These are phyloP conservation scores for Trissonchulus latispiculum DNA, from an alignment of 2,888 invertebrate species.

Conservation along the genomic window DNA sequence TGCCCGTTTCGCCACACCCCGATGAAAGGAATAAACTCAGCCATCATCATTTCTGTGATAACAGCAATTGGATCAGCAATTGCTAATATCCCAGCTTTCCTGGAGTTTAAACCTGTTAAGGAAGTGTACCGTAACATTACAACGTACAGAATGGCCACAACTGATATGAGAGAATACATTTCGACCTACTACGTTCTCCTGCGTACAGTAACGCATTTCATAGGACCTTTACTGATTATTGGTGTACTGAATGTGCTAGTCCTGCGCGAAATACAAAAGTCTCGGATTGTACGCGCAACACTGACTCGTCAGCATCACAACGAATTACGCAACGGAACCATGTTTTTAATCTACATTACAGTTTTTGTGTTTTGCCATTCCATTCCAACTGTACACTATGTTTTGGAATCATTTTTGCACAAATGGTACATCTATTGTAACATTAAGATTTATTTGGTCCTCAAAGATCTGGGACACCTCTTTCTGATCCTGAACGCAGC, in stretches of 20 bases:
- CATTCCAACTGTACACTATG: constrained; percentile 3
- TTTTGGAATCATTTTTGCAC: not conserved
- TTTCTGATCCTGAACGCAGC: not conserved
- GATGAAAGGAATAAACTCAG: not conserved
- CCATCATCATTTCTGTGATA: not conserved
- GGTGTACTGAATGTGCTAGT: not conserved
- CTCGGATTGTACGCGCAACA: not conserved
- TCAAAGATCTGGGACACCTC: constrained; percentile 2
- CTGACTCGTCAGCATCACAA: not conserved
- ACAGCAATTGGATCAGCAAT: not conserved
- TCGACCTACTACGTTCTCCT: not conserved
- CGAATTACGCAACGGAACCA: not conserved
- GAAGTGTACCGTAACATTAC: no score
- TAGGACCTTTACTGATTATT: not conserved
- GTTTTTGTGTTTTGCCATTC: not conserved
- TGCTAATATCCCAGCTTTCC: not conserved
- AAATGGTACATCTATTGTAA: not conserved
- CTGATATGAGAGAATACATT: not conserved
- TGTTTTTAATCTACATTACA: not conserved
- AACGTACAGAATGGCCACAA: no score
- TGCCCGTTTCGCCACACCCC: not conserved
- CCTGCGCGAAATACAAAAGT: not conserved
- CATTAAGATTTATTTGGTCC: not conserved
- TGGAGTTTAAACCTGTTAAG: not conserved
- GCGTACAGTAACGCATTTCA: not conserved